These are phyloP conservation scores for Gymnocephalus cernua DNA, from an alignment of 2,113 vertebrate species.

Conservation along the genomic window DNA sequence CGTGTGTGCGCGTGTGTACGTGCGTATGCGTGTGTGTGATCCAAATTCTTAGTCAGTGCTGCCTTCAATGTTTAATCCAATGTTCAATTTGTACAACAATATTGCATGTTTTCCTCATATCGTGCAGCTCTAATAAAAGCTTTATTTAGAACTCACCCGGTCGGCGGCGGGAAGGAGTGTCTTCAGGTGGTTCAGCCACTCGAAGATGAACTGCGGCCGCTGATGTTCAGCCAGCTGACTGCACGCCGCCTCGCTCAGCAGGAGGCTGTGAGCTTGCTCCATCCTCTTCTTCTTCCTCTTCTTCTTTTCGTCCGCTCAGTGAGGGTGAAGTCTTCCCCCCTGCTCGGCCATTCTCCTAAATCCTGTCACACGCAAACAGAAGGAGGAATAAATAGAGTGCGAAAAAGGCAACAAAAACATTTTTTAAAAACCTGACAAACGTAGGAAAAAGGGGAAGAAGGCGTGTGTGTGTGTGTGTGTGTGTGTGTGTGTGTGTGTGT, in stretches of 20 bases:
- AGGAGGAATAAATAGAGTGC: not conserved
- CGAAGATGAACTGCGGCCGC: conserved; percentile 89
- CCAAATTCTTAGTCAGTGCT: too few species aligned
- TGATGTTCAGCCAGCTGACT: conserved; percentile 87
- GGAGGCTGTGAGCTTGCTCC: conserved; percentile 90
- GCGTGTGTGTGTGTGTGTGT: too few species aligned
- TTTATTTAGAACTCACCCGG: conserved; percentile 73
- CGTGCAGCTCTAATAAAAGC: too few species aligned
- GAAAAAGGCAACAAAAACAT: too few species aligned
- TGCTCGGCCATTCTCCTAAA: conserved; percentile 22
- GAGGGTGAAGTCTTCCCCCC: not conserved
- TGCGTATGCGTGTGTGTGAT: too few species aligned
- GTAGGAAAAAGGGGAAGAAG: too few species aligned
- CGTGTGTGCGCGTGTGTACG: too few species aligned
- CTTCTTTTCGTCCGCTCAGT: conserved; percentile 38
- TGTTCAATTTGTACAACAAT: too few species aligned
- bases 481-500: too few species aligned
- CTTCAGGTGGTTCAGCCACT: conserved; percentile 92
- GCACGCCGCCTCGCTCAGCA: conserved; percentile 88
- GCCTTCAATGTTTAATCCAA: too few species aligned
- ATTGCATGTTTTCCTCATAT: too few species aligned
- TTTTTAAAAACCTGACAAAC: not conserved
- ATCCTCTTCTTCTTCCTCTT: conserved; percentile 57
- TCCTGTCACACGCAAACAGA: not conserved
- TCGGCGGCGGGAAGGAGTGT: conserved; percentile 87